Evolutionary conservation across 1,140 invertebrate species (phyloP), one percentile per base, ranked within the genome.

Genomic region (Amyelois transitella): DNA sequence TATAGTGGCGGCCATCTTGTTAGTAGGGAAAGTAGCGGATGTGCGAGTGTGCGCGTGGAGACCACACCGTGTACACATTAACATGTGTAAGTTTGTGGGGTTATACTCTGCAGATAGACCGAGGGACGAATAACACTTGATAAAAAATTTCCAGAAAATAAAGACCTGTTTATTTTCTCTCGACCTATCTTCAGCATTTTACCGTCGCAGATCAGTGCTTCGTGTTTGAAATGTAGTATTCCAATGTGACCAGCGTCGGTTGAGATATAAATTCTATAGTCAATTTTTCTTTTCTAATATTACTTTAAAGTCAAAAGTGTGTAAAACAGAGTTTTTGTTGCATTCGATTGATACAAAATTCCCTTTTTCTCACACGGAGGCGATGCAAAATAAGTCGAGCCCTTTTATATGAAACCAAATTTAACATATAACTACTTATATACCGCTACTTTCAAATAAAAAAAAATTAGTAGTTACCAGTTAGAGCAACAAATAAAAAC

Each of bases 11-110:
- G 65, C 78, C 63, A 60, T 62, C 51, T 72, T 75, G 82, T 86
- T 84, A 86, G 83, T 86, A 84, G 62, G 78, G 77, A 75, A 77
- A 72, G 71, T 82, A 79, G 83, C 79, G 67, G 67, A 63, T 73
- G 79, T 82, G 83, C 79, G 70, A 67, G 70, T 83, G 82, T 82
- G 77, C 73, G 75, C 77, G 77, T 77, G 79, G 73, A 79, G 66
- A 77, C 81, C 79, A 82, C 76, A 82, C 75, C 77, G 75, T 82
- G 81, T 81, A 66, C 58, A 71, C 53, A 60, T 53, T 20, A n/a
- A 21, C 12, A 20, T 43, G 51, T 58, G 61, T 59, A 4, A 38
- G 3, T 38, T 14, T 38, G 32, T 38, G 32, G 32, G n/a, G 32
- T 38, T 38, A 32, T 10, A 38, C 32, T 38, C 32, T 38, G 32